phyloP scores from a whole-genome alignment of 2,113 vertebrate genomes.

The Syngnathus typhle region DNA sequence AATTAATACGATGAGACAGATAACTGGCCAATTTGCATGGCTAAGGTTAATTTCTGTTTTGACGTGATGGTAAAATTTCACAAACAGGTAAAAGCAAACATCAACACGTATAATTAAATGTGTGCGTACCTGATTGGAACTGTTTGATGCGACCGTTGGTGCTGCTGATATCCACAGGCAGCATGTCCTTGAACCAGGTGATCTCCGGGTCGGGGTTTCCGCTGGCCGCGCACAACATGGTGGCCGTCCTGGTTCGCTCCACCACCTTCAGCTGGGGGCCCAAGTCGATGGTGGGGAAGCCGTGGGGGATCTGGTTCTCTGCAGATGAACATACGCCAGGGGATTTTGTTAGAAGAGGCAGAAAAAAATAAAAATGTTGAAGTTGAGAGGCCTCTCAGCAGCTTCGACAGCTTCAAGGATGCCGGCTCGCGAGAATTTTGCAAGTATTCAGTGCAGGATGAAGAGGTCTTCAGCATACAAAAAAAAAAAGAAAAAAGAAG shows the following conservation, averaged over 20 bases:
- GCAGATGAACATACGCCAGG: slow-evolving; percentile 31
- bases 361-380: slow-evolving; percentile 15
- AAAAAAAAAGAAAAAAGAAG: not conserved
- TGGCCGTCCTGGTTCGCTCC: slow-evolving; percentile 89
- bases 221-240: slow-evolving; percentile 94
- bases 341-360: not conserved
- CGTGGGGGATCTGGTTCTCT: slow-evolving; percentile 91
- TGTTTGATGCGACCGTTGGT: slow-evolving; percentile 96
- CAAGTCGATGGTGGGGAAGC: slow-evolving; percentile 96
- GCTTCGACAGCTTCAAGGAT: slow-evolving; percentile 28
- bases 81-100: too few species aligned
- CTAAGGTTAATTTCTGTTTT: too few species aligned
- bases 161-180: slow-evolving; percentile 87
- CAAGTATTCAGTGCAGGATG: not conserved
- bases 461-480: slow-evolving; percentile 16
- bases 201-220: slow-evolving; percentile 97
- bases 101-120: not conserved
- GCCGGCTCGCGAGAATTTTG: slow-evolving; percentile 27
- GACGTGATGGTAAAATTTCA: too few species aligned
- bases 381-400: slow-evolving; percentile 14
- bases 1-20: too few species aligned
- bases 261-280: slow-evolving; percentile 97
- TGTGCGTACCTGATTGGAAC: slow-evolving; percentile 87
- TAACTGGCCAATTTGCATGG: too few species aligned
- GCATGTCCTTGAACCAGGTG: slow-evolving; percentile 97